A percentile compares a stretch with the other conserved stretches of the same genome.
These are phyloP conservation scores for Drosophila tanythrix DNA, from an alignment of 2,888 invertebrate genomes.

Conservation along the genomic window DNA sequence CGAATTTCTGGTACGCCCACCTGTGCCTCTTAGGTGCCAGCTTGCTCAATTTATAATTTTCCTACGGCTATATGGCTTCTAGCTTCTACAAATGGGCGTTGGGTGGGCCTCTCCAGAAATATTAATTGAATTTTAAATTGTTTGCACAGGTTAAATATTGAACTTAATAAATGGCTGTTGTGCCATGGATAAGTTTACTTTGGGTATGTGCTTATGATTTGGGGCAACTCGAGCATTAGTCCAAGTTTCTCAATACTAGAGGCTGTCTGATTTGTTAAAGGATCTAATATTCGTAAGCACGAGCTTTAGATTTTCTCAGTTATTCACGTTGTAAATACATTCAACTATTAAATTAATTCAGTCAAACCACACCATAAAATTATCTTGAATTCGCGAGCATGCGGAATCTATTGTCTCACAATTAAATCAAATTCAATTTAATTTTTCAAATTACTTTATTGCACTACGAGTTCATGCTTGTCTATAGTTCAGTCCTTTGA, in stretches of 20 bases:
- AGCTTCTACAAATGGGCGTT: neutral
- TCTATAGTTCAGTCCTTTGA: neutral
- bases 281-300: neutral
- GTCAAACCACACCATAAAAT: neutral
- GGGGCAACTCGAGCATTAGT: slow-evolving; percentile 11
- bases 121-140: slow-evolving; percentile 60
- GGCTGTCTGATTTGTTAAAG: neutral
- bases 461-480: no score
- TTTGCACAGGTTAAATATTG: slow-evolving; percentile 36
- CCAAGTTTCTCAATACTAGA: neutral
- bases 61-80: slow-evolving; percentile 23
- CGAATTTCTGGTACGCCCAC: slow-evolving; percentile 12
- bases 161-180: neutral
- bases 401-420: neutral
- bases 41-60: slow-evolving; percentile 32
- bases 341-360: neutral
- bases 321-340: no score
- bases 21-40: slow-evolving; percentile 2
- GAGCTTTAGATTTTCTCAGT: neutral
- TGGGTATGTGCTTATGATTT: slow-evolving; percentile 16
- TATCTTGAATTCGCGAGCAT: neutral
- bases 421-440: neutral
- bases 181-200: slow-evolving; percentile 5
- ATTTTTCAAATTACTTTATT: neutral
- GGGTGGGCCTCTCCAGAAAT: slow-evolving; percentile 14